Conservation (phyloP, 2,113 vertebrate genomes). For the Thinocorus orbignyianus region DNA sequence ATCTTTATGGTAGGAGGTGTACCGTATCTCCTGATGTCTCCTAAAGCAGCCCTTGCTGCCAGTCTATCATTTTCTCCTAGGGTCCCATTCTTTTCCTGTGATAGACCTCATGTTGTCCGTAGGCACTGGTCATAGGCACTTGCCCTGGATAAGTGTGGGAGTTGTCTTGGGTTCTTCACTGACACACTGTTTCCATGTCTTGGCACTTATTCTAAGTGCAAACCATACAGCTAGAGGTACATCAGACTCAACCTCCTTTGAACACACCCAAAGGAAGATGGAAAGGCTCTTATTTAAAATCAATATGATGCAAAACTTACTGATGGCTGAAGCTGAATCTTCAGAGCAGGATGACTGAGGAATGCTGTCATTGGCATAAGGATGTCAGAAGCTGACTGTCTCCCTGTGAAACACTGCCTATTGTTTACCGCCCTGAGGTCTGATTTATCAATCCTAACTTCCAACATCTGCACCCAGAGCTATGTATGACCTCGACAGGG, state of each 20-base stretch:
- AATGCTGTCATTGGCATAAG: not conserved
- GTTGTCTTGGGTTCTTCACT: not conserved
- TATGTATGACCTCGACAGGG: not conserved
- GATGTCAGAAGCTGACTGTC: not conserved
- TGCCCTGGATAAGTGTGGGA: not conserved
- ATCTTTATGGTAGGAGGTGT: not conserved
- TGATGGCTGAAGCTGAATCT: not conserved
- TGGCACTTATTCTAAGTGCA: not conserved
- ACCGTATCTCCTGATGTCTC: not conserved
- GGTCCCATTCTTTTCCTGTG: not conserved
- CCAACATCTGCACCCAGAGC: not conserved
- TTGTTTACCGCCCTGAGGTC: not conserved
- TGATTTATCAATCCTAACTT: not conserved
- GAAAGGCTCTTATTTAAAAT: not conserved
- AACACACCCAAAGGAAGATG: accelerated
- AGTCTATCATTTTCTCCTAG: not conserved
- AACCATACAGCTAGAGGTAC: accelerated
- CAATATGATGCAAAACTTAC: not conserved
- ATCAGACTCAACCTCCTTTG: not conserved
- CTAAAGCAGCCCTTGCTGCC: accelerated
- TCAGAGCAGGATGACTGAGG: not conserved
- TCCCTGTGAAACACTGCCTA: not conserved
- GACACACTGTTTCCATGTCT: not conserved
- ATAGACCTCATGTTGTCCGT: not conserved
- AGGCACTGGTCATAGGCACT: not conserved